A percentile compares a stretch with the other conserved stretches of the same genome.
phyloP scores from a whole-genome alignment of 64 coral and sea anemone genomes.

The Cladopsammia gracilis region DNA sequence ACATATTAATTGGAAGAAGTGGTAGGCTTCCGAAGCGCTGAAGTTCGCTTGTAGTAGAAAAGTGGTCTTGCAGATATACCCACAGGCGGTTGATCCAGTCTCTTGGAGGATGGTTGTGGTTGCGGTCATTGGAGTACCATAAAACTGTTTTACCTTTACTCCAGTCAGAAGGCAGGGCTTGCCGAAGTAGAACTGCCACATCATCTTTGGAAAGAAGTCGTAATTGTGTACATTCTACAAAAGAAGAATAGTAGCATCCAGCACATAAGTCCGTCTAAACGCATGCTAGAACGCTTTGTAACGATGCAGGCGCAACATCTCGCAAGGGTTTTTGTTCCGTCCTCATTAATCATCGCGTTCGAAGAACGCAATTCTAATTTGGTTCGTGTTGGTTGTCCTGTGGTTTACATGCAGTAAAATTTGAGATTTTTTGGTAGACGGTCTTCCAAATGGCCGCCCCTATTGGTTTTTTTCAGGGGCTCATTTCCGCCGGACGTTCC shows the following conservation, averaged over 20 bases:
- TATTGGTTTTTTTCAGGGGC: too few species aligned
- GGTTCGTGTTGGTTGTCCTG: too few species aligned
- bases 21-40: neutral
- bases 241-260: too few species aligned
- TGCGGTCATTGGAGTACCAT: slow-evolving; percentile 27
- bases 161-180: slow-evolving; percentile 54
- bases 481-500: too few species aligned
- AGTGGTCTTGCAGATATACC: slow-evolving; percentile 64
- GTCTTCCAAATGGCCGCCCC: too few species aligned
- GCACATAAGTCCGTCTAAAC: too few species aligned
- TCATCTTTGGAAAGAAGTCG: neutral
- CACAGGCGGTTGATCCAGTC: slow-evolving; percentile 73
- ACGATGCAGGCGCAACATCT: neutral
- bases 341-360: too few species aligned
- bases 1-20: neutral
- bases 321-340: too few species aligned
- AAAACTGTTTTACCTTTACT: slow-evolving; percentile 6
- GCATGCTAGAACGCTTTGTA: too few species aligned
- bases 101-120: slow-evolving; percentile 10
- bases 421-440: too few species aligned
- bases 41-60: neutral
- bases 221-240: slow-evolving; percentile 24
- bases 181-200: neutral
- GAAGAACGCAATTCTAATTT: too few species aligned
- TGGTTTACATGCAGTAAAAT: too few species aligned